These are phyloP conservation scores for Enteromius radiatus DNA, from an alignment of 2,797 vertebrate genomes.

Conservation along the genomic window DNA sequence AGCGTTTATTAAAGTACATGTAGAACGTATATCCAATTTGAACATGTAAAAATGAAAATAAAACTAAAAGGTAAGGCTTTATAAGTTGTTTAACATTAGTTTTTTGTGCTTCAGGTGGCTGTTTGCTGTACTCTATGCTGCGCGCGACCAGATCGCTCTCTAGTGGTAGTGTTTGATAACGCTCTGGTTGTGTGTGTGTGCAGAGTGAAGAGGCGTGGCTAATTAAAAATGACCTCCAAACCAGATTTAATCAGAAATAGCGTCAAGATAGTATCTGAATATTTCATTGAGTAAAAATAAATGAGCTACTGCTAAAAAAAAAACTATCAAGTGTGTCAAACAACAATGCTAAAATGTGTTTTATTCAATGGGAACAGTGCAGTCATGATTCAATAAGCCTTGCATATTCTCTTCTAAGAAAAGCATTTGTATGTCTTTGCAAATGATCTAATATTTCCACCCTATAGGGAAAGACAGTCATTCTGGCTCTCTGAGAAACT, in stretches of 20 bases:
- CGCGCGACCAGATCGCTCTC: constrained; percentile 17
- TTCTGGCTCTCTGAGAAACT: constrained; percentile 11
- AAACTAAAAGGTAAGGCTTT: neutral
- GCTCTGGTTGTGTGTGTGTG: neutral
- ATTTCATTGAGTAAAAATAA: neutral
- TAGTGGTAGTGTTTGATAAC: constrained; percentile 32
- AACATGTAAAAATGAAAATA: neutral
- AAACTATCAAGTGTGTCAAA: neutral
- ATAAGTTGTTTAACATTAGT: neutral
- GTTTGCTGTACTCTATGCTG: neutral
- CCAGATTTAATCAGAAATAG: constrained; percentile 28
- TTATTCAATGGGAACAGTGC: neutral
- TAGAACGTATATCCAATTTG: neutral
- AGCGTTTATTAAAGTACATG: neutral
- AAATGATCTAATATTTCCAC: neutral
- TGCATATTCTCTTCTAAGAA: neutral
- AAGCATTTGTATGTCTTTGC: neutral
- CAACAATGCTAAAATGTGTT: neutral
- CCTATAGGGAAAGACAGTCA: constrained; percentile 3
- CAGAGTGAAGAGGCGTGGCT: neutral
- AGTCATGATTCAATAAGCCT: neutral
- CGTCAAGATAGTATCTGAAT: constrained; percentile 21
- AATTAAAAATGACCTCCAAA: constrained; percentile 38
- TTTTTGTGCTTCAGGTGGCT: neutral
- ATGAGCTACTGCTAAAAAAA: neutral